Evolutionary conservation across 2,888 invertebrate species (phyloP), one percentile per base, ranked within the genome.

Genomic region (Eustalomyia histrio): DNA sequence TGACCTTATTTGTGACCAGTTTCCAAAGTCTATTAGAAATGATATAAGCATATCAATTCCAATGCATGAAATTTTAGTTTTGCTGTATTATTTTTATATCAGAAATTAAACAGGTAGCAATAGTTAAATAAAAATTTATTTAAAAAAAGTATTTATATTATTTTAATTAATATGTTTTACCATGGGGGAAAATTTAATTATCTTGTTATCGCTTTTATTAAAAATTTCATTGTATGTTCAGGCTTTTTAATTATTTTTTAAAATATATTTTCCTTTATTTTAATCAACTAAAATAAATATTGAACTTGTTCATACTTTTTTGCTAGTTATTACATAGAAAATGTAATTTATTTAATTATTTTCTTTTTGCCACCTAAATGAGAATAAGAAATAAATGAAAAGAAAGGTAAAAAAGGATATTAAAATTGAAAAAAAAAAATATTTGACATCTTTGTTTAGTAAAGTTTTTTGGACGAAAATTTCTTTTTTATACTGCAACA

Each of bases 201-300:
- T 57, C 47, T 57, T 14, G 12, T 14, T 2, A 12, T 39, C 39
- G 10, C 2, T 39, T 12, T 39, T 14, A 1, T 8, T 39, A 39
- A 3, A 12, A 12, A 0, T 39, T 39, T 12, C 14, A 39, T 14
- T 4, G 35, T 47, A 9, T 73, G 12, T 55, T 33, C 0, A 43
- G n/a, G 43, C 21, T 73, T 57, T 55, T 14, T 53, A 61, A 64
- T 55, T 21, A 55, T 64, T 21, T 39, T 52, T 33, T 21, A 35
- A 4, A 12, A 65, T 10, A 24, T 12, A 29, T 21, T 61, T 43
- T 16, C 16, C 29, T 7, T 29, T 18, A 33, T 68, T 75, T 16
- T 61, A 55, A 75, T 68, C 43, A 68, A 68, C 68, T 75, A 61
- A 55, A 75, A 61, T 61, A 75, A 68, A 75, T 75, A 68, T 75